A percentile compares a stretch with the other conserved stretches of the same genome.
Evolutionary conservation across 2,888 invertebrate genomes (phyloP).

Genomic region (Quadroppia sp.): DNA sequence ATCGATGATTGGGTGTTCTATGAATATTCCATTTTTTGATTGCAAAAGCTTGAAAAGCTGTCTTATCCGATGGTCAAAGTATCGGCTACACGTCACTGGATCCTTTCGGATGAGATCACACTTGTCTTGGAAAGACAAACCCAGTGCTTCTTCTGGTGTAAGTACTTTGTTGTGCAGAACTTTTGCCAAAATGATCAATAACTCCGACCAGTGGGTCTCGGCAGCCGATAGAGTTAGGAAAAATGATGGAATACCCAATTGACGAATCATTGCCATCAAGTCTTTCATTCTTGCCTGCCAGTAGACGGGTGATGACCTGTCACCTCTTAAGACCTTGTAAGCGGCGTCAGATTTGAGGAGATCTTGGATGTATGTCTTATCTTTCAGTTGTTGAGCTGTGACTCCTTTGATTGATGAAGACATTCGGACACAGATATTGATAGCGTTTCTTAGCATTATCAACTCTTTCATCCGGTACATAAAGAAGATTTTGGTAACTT

Average conservation of each 20-base stretch:
- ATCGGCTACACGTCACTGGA: conserved; percentile 48
- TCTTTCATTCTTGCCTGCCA: conserved; percentile 33
- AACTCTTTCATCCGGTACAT: not conserved
- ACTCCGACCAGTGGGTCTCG: conserved; percentile 24
- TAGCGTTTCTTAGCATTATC: not conserved
- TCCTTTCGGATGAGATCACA: conserved; percentile 44
- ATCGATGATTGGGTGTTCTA: not conserved
- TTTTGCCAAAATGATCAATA: conserved; percentile 41
- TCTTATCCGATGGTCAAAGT: conserved; percentile 47
- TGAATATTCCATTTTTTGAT: conserved; percentile 19
- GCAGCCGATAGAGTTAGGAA: conserved; percentile 36
- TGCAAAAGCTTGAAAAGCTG: conserved; percentile 41
- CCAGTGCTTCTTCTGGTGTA: not conserved
- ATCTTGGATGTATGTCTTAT: not conserved
- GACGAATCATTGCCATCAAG: conserved; percentile 29
- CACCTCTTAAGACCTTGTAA: not conserved
- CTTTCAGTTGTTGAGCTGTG: not conserved
- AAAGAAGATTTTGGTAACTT: not conserved
- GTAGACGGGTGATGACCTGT: conserved; percentile 47
- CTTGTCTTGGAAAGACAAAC: not conserved
- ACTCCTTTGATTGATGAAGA: too few relatives aligned
- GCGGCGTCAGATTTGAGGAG: not conserved
- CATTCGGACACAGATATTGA: not conserved
- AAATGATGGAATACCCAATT: conserved; percentile 15
- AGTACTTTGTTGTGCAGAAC: conserved; percentile 43